These are phyloP conservation scores for Silurus glanis DNA, from an alignment of 2,113 vertebrate genomes.

Conservation along the genomic window DNA sequence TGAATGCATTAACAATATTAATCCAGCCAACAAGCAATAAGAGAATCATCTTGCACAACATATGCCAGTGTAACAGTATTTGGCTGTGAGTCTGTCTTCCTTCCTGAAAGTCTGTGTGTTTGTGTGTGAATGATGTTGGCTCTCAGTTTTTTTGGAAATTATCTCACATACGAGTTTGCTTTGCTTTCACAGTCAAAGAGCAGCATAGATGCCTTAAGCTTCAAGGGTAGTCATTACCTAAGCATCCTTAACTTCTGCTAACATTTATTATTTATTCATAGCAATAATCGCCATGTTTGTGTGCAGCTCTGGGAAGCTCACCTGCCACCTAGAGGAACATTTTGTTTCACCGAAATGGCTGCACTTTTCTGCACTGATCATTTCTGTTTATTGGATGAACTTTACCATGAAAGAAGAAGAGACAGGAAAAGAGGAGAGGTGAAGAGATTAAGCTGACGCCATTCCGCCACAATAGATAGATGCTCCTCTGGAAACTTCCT, in stretches of 20 bases:
- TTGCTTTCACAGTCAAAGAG: neutral
- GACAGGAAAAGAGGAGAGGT: constrained; percentile 15
- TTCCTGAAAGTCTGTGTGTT: constrained; percentile 2
- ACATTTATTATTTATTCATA: neutral
- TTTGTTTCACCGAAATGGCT: constrained; percentile 16
- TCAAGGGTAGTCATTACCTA: neutral
- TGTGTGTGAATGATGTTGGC: constrained; percentile 26
- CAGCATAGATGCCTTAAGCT: neutral
- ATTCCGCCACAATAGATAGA: constrained; percentile 20
- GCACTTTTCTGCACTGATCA: neutral
- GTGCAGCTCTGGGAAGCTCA: neutral
- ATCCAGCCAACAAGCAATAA: constrained; percentile 17
- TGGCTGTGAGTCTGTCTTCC: neutral
- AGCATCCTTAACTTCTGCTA: neutral
- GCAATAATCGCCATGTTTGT: neutral
- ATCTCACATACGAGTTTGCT: neutral
- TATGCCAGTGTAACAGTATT: neutral
- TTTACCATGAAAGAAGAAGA: neutral
- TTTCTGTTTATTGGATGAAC: neutral
- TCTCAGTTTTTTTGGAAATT: constrained; percentile 7
- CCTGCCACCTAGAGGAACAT: neutral
- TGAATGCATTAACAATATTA: constrained; percentile 33
- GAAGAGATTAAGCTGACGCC: constrained; percentile 27
- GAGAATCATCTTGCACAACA: neutral
- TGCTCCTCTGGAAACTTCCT: constrained; percentile 41